Percentiles rank a stretch among this genome's conserved stretches.
Evolutionary conservation across 1,140 invertebrate genomes (phyloP).

Genomic region (Sesamia nonagrioides): DNA sequence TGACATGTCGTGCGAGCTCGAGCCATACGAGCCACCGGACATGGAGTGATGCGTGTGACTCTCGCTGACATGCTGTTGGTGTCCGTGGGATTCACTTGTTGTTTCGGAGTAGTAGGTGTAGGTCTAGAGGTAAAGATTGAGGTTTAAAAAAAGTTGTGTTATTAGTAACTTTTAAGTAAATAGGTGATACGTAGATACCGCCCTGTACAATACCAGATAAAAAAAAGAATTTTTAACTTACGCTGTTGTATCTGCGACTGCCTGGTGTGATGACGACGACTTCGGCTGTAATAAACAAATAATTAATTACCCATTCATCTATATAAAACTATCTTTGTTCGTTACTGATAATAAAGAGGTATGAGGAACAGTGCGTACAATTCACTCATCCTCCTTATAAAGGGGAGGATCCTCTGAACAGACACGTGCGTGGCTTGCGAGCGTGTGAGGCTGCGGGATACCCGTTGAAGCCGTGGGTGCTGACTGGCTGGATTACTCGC

Average conservation of each 20-base stretch:
- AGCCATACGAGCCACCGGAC: not conserved
- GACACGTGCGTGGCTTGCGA: no score
- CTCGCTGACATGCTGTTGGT: not conserved
- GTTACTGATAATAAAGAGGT: no score
- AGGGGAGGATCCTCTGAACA: no score
- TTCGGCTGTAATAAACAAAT: constrained; percentile 66
- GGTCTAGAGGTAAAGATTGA: constrained; percentile 3
- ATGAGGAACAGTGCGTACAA: no score
- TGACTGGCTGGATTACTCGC: no score
- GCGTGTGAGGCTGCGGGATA: no score
- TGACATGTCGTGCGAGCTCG: not conserved
- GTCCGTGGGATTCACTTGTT: constrained; percentile 46
- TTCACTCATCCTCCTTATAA: no score
- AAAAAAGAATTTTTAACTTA: constrained; percentile 59
- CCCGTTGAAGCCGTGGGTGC: no score
- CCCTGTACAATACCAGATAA: not conserved
- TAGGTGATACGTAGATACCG: no score
- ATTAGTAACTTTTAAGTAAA: not conserved
- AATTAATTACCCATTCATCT: no score
- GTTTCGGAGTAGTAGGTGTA: constrained; percentile 46
- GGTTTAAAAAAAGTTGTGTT: not conserved
- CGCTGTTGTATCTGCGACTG: constrained; percentile 57
- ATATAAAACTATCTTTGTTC: no score
- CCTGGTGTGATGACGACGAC: constrained; percentile 70
- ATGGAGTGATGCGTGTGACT: constrained; percentile 16